phyloP scores from a whole-genome alignment of 1,140 invertebrate species.

The Bicyclus anynana region DNA sequence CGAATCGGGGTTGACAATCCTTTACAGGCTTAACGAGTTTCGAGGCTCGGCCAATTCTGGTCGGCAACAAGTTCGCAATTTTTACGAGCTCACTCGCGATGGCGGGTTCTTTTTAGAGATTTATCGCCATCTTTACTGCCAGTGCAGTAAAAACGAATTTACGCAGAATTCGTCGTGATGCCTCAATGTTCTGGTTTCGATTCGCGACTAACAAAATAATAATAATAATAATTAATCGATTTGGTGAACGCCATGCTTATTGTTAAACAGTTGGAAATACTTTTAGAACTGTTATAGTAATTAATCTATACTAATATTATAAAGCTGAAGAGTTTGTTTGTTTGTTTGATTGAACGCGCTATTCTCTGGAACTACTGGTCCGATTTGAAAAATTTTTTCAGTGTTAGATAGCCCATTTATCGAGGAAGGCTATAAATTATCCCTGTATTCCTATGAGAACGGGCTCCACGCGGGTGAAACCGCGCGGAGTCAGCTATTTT shows the following conservation, averaged over 20 bases:
- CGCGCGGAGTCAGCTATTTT: too few relatives aligned
- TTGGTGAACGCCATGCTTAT: background rate
- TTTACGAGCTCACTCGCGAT: background rate
- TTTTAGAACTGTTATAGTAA: background rate
- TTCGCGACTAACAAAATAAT: background rate
- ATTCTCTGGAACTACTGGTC: too few relatives aligned
- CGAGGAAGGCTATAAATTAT: too few relatives aligned
- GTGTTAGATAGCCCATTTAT: too few relatives aligned
- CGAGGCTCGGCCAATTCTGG: background rate
- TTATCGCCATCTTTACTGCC: background rate
- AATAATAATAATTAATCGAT: background rate
- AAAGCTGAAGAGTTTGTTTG: too few relatives aligned
- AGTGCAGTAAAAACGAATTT: conserved; percentile 3
- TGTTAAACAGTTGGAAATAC: background rate
- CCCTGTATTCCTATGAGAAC: too few relatives aligned
- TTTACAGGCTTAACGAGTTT: background rate
- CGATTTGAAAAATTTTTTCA: too few relatives aligned
- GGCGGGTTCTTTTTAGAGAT: background rate
- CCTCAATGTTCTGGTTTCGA: conserved; percentile 2
- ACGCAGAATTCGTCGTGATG: background rate
- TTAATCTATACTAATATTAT: too few relatives aligned
- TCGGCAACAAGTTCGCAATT: background rate
- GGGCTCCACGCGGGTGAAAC: too few relatives aligned
- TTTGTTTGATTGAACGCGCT: too few relatives aligned
- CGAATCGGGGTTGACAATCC: background rate